Conservation (phyloP, 1,140 invertebrate genomes). For the Drosophila arizonae region DNA sequence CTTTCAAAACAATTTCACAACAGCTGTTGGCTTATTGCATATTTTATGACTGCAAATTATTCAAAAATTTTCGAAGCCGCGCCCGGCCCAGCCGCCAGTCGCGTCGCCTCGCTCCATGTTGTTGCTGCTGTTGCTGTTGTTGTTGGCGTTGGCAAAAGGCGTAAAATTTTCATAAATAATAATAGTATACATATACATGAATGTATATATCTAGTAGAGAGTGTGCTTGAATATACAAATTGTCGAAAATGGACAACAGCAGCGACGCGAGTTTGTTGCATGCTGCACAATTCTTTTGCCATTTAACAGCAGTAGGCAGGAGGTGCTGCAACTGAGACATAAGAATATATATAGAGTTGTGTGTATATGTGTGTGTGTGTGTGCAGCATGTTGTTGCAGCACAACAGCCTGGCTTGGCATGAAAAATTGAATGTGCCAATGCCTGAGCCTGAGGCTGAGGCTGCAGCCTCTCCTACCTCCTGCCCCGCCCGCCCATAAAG, state of each 20-base stretch:
- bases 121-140: too few species aligned
- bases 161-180: constrained; percentile 60
- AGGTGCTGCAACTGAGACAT: constrained; percentile 18
- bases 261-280: constrained; percentile 24
- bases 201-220: constrained; percentile 23
- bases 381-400: constrained; percentile 48
- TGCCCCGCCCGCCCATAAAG: neutral
- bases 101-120: too few species aligned
- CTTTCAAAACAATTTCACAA: constrained; percentile 83
- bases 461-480: neutral
- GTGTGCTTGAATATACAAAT: constrained; percentile 59
- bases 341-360: neutral
- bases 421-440: constrained; percentile 75
- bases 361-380: constrained; percentile 12
- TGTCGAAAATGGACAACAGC: constrained; percentile 73
- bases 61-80: constrained; percentile 81
- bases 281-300: constrained; percentile 46
- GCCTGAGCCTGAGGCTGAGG: constrained; percentile 6
- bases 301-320: constrained; percentile 37
- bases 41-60: constrained; percentile 83
- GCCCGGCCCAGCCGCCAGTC: constrained; percentile 16
- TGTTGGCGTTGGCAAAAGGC: constrained; percentile 40
- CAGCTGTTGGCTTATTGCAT: constrained; percentile 83
- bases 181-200: constrained; percentile 51
- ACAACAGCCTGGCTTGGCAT: constrained; percentile 77